phyloP scores from a whole-genome alignment of 2,888 invertebrate species.

The Siphonodentalium dalli region DNA sequence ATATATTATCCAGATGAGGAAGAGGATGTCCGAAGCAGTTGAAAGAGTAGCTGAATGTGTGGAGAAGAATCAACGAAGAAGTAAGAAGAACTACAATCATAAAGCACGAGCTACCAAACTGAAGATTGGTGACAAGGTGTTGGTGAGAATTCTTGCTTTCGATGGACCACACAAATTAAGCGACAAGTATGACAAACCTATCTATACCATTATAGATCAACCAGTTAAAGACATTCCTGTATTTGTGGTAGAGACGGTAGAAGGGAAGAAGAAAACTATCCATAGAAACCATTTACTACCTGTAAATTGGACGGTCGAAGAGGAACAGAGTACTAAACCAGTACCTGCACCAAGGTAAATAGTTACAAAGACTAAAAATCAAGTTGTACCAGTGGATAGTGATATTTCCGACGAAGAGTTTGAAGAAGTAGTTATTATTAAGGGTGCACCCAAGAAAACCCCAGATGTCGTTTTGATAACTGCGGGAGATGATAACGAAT shows the following conservation, averaged over 20 bases:
- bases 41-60: slow-evolving; percentile 2
- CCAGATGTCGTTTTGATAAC: too few relatives aligned
- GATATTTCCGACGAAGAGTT: too few relatives aligned
- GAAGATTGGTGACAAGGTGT: slow-evolving; percentile 9
- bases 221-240: slow-evolving; percentile 3
- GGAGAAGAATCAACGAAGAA: neutral
- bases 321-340: too few relatives aligned
- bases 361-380: too few relatives aligned
- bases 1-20: slow-evolving; percentile 9
- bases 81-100: slow-evolving; percentile 11
- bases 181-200: slow-evolving; percentile 7
- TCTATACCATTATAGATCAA: slow-evolving; percentile 1
- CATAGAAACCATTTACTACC: slow-evolving; percentile 11
- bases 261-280: neutral
- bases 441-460: too few relatives aligned
- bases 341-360: too few relatives aligned
- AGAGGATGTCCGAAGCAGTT: slow-evolving; percentile 1
- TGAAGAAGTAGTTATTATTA: too few relatives aligned
- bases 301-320: too few relatives aligned
- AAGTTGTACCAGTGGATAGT: too few relatives aligned
- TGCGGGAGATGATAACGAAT: too few relatives aligned
- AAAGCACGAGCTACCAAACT: neutral
- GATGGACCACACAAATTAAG: slow-evolving; percentile 13
- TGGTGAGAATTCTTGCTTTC: slow-evolving; percentile 2
- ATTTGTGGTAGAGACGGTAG: neutral